phyloP scores from a whole-genome alignment of 2,888 invertebrate species.

The Macrosoma leucophasiata region DNA sequence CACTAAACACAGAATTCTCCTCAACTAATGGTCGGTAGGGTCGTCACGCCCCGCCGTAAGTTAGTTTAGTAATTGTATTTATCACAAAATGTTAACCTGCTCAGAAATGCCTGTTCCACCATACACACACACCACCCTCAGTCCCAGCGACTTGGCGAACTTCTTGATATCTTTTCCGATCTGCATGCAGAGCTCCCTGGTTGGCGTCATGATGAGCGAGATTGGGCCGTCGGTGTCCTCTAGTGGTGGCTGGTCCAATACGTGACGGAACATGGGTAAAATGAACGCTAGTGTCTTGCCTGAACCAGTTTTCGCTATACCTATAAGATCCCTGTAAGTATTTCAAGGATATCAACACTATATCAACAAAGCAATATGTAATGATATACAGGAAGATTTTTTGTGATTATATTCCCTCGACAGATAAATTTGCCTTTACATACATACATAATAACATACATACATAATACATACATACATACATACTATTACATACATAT shows the following conservation, averaged over 20 bases:
- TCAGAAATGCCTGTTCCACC: conserved; percentile 98
- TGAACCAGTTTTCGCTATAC: conserved; percentile 99
- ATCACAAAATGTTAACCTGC: too few species aligned
- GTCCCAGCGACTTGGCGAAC: conserved; percentile 90
- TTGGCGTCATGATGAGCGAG: conserved; percentile 98
- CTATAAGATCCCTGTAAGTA: conserved; percentile 86
- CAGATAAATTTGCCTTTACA: too few species aligned
- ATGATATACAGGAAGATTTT: not conserved
- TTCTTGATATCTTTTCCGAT: conserved; percentile 97
- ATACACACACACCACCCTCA: conserved; percentile 97
- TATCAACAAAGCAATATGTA: not conserved
- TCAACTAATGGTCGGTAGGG: too few species aligned
- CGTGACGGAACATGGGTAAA: conserved; percentile 97
- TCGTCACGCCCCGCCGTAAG: too few species aligned
- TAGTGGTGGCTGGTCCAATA: conserved; percentile 94
- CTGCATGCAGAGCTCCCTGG: conserved; percentile 98
- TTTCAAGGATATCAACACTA: conserved; percentile 1
- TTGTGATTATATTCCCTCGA: too few species aligned
- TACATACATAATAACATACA: too few species aligned
- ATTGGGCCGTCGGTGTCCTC: conserved; percentile 98
- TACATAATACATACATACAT: too few species aligned
- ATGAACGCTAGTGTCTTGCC: conserved; percentile 99
- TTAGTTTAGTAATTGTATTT: too few species aligned
- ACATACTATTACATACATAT: too few species aligned
- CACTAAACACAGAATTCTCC: too few species aligned